Percentiles rank a stretch among this genome's conserved stretches.
Conservation (phyloP, 2,888 invertebrate genomes). For the Geophilus truncorum region DNA sequence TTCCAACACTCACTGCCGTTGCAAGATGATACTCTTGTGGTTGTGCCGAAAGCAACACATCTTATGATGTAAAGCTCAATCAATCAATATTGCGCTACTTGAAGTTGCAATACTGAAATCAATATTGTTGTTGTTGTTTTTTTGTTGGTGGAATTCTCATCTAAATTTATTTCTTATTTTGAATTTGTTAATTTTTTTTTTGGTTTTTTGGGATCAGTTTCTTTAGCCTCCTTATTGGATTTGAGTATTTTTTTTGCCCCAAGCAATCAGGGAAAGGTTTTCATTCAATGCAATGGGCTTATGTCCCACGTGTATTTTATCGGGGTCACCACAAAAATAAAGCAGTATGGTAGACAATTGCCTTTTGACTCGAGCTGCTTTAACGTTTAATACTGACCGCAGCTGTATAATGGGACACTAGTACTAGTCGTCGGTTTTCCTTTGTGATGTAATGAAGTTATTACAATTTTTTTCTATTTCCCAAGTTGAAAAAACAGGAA, state of each 20-base stretch:
- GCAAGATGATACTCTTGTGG: too few relatives aligned
- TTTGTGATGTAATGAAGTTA: background rate
- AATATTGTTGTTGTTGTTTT: too few relatives aligned
- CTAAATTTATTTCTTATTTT: too few relatives aligned
- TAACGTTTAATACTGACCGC: background rate
- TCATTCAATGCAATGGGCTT: background rate
- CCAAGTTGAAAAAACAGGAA: too few relatives aligned
- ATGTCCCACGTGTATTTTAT: background rate
- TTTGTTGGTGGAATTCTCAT: too few relatives aligned
- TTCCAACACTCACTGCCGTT: too few relatives aligned
- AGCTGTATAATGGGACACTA: background rate
- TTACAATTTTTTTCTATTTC: background rate
- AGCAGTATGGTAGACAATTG: background rate
- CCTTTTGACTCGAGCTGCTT: background rate
- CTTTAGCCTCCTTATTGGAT: background rate
- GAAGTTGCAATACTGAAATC: too few relatives aligned
- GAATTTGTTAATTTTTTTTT: background rate
- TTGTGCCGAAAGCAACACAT: too few relatives aligned
- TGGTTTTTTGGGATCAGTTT: background rate
- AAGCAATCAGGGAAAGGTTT: background rate
- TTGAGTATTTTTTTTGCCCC: background rate
- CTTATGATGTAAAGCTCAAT: too few relatives aligned
- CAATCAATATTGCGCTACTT: too few relatives aligned
- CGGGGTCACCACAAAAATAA: background rate
- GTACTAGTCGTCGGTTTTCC: background rate